phyloP scores from a whole-genome alignment of 2,888 invertebrate genomes.

The Tenthredo livida region DNA sequence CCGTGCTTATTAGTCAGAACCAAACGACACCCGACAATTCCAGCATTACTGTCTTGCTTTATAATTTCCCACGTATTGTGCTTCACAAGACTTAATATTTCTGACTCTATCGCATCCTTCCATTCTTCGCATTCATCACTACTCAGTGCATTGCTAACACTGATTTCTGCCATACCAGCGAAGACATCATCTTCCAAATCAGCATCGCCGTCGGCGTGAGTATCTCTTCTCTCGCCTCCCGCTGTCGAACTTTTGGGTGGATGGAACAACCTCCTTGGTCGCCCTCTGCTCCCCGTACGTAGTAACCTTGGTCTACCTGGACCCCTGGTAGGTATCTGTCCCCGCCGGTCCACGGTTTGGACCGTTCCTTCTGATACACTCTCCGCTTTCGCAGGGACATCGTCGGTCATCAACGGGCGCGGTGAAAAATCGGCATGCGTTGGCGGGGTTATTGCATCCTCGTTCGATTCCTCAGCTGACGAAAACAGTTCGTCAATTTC shows the following conservation, averaged over 20 bases:
- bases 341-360: no score
- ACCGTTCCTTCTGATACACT: no score
- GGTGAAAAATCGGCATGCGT: no score
- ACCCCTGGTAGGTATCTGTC: not conserved
- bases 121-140: slow-evolving; percentile 48
- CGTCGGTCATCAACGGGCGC: no score
- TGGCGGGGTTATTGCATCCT: no score
- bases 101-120: slow-evolving; percentile 50
- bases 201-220: not conserved
- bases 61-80: slow-evolving; percentile 42
- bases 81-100: slow-evolving; percentile 43
- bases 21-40: slow-evolving; percentile 43
- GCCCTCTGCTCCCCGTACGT: slow-evolving; percentile 54
- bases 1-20: slow-evolving; percentile 49
- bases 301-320: slow-evolving; percentile 49
- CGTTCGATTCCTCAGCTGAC: no score
- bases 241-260: not conserved
- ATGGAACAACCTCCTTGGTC: slow-evolving; percentile 50
- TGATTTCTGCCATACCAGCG: slow-evolving; percentile 50
- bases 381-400: no score
- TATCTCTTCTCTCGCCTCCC: not conserved
- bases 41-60: not conserved
- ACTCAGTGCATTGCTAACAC: slow-evolving; percentile 44
- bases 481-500: no score
- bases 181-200: slow-evolving; percentile 8